phyloP scores from a whole-genome alignment of 2,113 vertebrate species.

The Boleophthalmus pectinirostris region DNA sequence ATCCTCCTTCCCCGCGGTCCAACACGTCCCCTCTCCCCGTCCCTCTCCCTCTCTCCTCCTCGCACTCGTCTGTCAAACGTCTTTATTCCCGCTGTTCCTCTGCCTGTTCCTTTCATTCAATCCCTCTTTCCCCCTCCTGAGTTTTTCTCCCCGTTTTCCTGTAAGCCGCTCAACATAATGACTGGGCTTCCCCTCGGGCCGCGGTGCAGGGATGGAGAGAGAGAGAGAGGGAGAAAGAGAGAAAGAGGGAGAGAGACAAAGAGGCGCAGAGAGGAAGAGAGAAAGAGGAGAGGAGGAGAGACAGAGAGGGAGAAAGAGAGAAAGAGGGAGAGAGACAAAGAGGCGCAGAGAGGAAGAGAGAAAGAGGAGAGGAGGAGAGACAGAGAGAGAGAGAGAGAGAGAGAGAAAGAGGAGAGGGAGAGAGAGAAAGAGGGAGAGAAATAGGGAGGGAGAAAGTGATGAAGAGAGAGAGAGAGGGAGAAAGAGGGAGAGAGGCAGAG shows the following conservation, averaged over 20 bases:
- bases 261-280: no score
- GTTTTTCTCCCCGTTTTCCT: slow-evolving; percentile 25
- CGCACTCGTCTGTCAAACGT: slow-evolving; percentile 40
- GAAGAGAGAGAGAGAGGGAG: no score
- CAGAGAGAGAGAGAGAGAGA: no score
- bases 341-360: no score
- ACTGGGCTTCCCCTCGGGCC: slow-evolving; percentile 43
- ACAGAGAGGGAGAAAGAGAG: no score
- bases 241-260: background rate
- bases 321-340: no score
- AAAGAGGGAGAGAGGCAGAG: no score
- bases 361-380: no score
- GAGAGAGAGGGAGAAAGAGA: slow-evolving; percentile 29
- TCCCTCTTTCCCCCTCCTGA: slow-evolving; percentile 9
- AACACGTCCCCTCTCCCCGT: slow-evolving; percentile 17
- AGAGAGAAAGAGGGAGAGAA: no score
- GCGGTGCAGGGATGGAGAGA: slow-evolving; percentile 26
- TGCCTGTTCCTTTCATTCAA: slow-evolving; percentile 18
- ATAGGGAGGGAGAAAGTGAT: no score
- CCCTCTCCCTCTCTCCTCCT: slow-evolving; percentile 29
- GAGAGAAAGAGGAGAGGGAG: no score
- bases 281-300: no score
- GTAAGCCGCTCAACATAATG: slow-evolving; percentile 51
- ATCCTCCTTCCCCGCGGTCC: slow-evolving; percentile 47
- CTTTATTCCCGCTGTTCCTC: slow-evolving; percentile 40